These are phyloP conservation scores for Calliopsis andreniformis DNA, from an alignment of 1,140 invertebrate species.

Conservation along the genomic window DNA sequence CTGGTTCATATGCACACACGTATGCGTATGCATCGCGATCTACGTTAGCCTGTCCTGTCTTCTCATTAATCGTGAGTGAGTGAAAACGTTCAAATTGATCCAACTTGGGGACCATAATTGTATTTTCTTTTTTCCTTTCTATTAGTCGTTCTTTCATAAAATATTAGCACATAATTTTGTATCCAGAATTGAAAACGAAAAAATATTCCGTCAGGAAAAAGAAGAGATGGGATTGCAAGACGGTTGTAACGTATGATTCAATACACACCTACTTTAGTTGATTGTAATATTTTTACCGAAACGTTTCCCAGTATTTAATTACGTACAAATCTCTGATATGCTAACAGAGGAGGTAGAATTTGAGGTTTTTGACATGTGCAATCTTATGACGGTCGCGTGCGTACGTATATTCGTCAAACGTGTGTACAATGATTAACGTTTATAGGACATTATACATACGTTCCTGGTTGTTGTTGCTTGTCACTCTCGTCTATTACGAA, in stretches of 20 bases:
- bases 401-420: too few relatives aligned
- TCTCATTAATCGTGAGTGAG: not conserved
- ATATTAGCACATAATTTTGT: not conserved
- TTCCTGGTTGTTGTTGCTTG: not conserved
- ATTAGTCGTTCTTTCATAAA: not conserved
- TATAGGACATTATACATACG: too few relatives aligned
- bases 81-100: not conserved
- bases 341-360: not conserved
- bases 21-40: too few relatives aligned
- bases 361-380: not conserved
- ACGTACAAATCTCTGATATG: not conserved
- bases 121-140: not conserved
- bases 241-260: not conserved
- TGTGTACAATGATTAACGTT: not conserved
- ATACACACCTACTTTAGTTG: too few relatives aligned
- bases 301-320: not conserved
- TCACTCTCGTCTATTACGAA: not conserved
- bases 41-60: not conserved
- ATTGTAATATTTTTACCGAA: not conserved
- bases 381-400: not conserved
- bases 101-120: not conserved
- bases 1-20: too few relatives aligned
- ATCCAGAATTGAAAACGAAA: not conserved
- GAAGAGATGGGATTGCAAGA: not conserved
- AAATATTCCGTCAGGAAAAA: not conserved